Evolutionary conservation across 1,140 invertebrate species (phyloP).

Genomic region (Scaptomyza montana): DNA sequence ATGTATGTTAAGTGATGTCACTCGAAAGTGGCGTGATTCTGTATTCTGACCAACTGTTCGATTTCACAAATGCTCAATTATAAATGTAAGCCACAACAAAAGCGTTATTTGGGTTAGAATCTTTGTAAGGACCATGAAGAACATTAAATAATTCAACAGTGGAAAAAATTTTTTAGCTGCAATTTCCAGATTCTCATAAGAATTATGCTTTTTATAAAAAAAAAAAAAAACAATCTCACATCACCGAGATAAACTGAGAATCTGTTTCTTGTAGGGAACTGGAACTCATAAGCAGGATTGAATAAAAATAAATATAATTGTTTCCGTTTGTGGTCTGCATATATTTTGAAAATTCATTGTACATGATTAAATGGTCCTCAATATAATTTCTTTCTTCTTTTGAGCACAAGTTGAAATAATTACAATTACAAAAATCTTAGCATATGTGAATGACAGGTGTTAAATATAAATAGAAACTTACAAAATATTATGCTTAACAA

Average conservation of each 20-base stretch:
- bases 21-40: conserved; percentile 35
- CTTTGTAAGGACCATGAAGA: not conserved
- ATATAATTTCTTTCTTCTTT: conserved; percentile 50
- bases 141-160: not conserved
- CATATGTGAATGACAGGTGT: conserved; percentile 65
- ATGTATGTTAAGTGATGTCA: conserved; percentile 27
- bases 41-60: conserved; percentile 3
- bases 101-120: not conserved
- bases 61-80: conserved; percentile 14
- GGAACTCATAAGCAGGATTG: too few species aligned
- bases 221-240: too few species aligned
- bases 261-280: too few species aligned
- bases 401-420: conserved; percentile 65
- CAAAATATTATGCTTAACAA: conserved; percentile 41
- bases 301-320: not conserved
- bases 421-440: conserved; percentile 51
- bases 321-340: conserved; percentile 49
- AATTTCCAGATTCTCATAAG: too few species aligned
- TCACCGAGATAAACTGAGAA: too few species aligned
- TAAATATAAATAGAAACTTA: conserved; percentile 78
- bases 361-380: conserved; percentile 3
- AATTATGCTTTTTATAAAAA: too few species aligned
- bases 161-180: too few species aligned
- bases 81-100: not conserved
- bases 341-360: conserved; percentile 59